Base-by-base conservation (phyloP, 2,888 invertebrate species). In the Meandrusa payeni region DNA sequence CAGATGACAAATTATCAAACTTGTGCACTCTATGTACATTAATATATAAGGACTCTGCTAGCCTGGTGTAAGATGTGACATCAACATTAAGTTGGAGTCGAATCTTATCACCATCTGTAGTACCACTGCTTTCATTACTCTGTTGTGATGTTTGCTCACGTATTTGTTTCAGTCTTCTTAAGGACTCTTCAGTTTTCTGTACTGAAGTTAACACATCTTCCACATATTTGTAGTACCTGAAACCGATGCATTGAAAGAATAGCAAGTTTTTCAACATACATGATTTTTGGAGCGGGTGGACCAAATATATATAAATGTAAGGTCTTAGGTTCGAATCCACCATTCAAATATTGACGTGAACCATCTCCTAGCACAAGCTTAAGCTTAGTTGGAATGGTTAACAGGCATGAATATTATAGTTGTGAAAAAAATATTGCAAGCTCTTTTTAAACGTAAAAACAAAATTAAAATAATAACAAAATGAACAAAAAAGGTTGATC, bases 61-160 rank as follows among this genome's bases (percentile, higher is more conserved):
- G 90, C 52, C 89, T 82, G 7, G 91, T 90, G 75, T 95, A 97
- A 51, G 91, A 90, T 27, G 90, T 89, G 1, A 97, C 95, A 80
- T 98, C 98, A 10, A 97, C 91, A 55, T 93, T 92, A 19, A 98
- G 89, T 72, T 98, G 98, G 44, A 94, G 89, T 28, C 97, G 90
- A 66, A 98, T 98, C 83, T 98, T 99, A 69, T 97, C 96, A 69
- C 98, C 98, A 68, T 98, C 98, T 13, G 92, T 92, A 51, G 92
- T 82, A n/a, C 91, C 91, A 29, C 88, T 89, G 50, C 69, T 82
- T 48, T 90, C 92, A 43, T 70, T 81, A 41, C 76, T 77, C 70
- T 75, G 79, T 15, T 69, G 70, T 46, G 74, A 63, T 31, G 69
- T 64, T 64, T 89, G 89, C 46, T 94, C 94, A 50, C 95, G 90